Base-by-base conservation (phyloP, 2,888 invertebrate species). In the Athalia cordata region DNA sequence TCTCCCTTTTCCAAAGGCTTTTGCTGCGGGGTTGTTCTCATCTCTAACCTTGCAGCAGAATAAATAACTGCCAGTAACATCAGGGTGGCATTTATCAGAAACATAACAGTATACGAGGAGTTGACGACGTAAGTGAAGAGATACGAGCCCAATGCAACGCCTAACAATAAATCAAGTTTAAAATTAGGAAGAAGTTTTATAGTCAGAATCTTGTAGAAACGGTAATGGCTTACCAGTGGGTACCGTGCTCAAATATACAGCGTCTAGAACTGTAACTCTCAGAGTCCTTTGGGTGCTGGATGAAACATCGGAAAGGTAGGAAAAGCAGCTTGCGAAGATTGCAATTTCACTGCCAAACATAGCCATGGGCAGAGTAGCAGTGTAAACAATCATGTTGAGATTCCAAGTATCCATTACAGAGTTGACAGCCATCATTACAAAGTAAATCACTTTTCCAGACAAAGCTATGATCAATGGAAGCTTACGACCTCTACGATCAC, bases 221-320 rank as follows among this genome's bases (percentile, higher is more conserved):
- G 8, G 62, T 15, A 13, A 62, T 62, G 70, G n/a, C 67, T 78
- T 83, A 62, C 97, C 97, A 0, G 94, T 92, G 0, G 97, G 97
- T 93, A 96, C 95, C 0, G 97, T 95, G 77, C 94, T 93, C 82
- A 97, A 92, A 86, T 97, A 96, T 84, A 95, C 94, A 0, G 95
- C 93, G 86, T 98, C 97, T 77, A 97, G 89, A 72, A 98, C 93
- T 0, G 96, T 95, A 4, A 97, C 94, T 79, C 97, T 91, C 43
- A 96, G 87, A 0, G 97, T 97, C 79, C 97, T 92, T 82, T 94
- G 93, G 79, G 93, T 90, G 1, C 93, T 83, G 0, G 94, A 92
- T 0, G 96, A 94, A 43, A 96, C 92, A 85, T 97, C 97, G 0
- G 96, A 94, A 70, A 97, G 92, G 87, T 97, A 97, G 0, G 96